Percentiles rank a stretch among this genome's conserved stretches.
Evolutionary conservation across 92 coral and sea anemone genomes (phyloP).

Genomic region (Ricordea florida): DNA sequence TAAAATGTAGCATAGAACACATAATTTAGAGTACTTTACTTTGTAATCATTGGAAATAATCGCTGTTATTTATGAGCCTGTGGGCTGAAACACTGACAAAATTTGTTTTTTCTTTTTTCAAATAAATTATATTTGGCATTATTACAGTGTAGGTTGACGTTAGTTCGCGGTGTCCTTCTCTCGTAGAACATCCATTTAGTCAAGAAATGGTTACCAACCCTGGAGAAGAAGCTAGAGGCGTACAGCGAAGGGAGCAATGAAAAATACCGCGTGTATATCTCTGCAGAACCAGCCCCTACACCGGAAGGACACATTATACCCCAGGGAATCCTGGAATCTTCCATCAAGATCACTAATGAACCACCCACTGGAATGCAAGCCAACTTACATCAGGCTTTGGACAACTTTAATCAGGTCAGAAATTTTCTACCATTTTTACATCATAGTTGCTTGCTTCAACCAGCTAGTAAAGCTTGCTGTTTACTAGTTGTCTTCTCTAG

Average conservation of each 20-base stretch:
- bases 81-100: not conserved
- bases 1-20: no score
- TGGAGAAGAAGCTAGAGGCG: slow-evolving; percentile 97
- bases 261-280: slow-evolving; percentile 97
- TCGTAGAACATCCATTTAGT: slow-evolving; percentile 96
- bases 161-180: not conserved
- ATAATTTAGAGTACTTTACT: no score
- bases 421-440: no score
- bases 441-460: no score
- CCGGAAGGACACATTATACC: slow-evolving; percentile 94
- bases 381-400: slow-evolving; percentile 90
- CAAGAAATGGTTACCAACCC: slow-evolving; percentile 94
- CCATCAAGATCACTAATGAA: slow-evolving; percentile 98
- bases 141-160: not conserved
- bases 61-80: no score
- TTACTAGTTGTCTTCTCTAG: not conserved
- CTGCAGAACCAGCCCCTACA: slow-evolving; percentile 97
- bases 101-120: not conserved
- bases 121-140: not conserved
- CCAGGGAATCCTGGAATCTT: slow-evolving; percentile 95
- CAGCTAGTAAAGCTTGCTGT: no score
- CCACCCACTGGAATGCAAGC: slow-evolving; percentile 99
- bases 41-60: no score
- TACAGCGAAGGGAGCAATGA: slow-evolving; percentile 93
- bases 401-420: slow-evolving; percentile 94